These are phyloP conservation scores for Drosophila nannoptera DNA, from an alignment of 1,140 invertebrate genomes.

Conservation along the genomic window DNA sequence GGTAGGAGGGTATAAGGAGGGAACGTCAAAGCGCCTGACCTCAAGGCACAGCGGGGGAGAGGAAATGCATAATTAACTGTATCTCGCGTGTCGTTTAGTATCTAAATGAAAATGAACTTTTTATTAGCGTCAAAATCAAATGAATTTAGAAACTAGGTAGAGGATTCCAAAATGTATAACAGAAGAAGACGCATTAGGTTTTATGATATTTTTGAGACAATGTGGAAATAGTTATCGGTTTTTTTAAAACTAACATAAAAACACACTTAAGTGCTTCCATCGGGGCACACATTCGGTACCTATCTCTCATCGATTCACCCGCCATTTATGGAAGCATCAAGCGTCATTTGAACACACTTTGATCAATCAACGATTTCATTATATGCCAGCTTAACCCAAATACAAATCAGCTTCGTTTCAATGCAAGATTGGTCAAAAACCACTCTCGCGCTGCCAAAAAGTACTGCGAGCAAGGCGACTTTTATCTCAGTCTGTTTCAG, in stretches of 20 bases:
- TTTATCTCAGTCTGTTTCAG: too few species aligned
- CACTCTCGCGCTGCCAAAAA: neutral
- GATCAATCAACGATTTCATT: conserved; percentile 29
- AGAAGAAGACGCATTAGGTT: too few species aligned
- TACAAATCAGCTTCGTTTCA: neutral
- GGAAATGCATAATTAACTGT: conserved; percentile 53
- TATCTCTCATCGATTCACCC: conserved; percentile 19
- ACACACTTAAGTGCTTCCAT: conserved; percentile 17
- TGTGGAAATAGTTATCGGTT: too few species aligned
- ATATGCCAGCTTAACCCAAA: conserved; percentile 16
- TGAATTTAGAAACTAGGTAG: neutral
- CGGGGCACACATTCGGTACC: neutral
- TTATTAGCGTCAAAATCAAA: neutral
- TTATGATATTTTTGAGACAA: too few species aligned
- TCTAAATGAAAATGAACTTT: conserved; percentile 32
- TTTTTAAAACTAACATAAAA: conserved; percentile 18
- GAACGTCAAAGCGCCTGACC: conserved; percentile 10
- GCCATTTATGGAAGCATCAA: conserved; percentile 13
- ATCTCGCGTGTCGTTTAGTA: conserved; percentile 4
- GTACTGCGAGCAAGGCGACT: neutral
- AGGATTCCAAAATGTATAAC: conserved; percentile 1
- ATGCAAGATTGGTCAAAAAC: neutral
- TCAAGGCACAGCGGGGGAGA: conserved; percentile 22
- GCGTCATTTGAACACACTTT: conserved; percentile 14
- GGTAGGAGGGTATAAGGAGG: neutral